Evolutionary conservation across 2,113 vertebrate genomes (phyloP), one percentile per base, ranked within the genome.

Genomic region (Gambusia affinis): DNA sequence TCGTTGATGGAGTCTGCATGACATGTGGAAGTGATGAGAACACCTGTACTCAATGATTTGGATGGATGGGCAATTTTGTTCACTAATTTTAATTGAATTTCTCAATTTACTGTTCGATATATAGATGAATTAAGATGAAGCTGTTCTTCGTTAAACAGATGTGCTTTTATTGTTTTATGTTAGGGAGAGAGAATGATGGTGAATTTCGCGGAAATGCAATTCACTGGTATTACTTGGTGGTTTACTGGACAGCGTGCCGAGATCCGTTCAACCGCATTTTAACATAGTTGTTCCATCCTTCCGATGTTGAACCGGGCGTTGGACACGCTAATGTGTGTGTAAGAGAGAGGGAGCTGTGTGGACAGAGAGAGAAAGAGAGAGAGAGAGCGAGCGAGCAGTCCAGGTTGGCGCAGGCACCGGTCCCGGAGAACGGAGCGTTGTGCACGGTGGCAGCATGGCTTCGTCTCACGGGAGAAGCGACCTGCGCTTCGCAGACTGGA

Each of bases 401-500:
- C 75, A 82, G 81, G 78, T 79, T 88, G 69, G 84, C 84, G 81
- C 87, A 84, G 80, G 83, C 89, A 89, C 76, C 70, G 78, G 83
- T 90, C 78, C 82, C 47, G 82, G 65, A 89, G 80, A 90, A 83
- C 74, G 51, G 78, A 82, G 72, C 83, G 65, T 80, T 83, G 82
- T 79, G 84, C 73, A 73, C 74, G 44, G 76, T 66, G 74, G 81
- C 92, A 89, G 94, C 74, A 98, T 99, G 97, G 97, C 97, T 93
- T 96, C 97, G 60, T 99, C 96, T 94, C 96, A 96, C 84, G 96
- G 96, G 87, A 97, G 95, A 92, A 93, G 88, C 71, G 97, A 99
- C 90, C 85, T 95, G 88, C 93, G 94, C 64, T 95, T 96, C 81
- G 97, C 96, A 7, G 97, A 99, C 95, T 99, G 97, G 97, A 99